A percentile compares a stretch with the other conserved stretches of the same genome.
phyloP scores from a whole-genome alignment of 2,888 invertebrate genomes.

The Alsophila aescularia region DNA sequence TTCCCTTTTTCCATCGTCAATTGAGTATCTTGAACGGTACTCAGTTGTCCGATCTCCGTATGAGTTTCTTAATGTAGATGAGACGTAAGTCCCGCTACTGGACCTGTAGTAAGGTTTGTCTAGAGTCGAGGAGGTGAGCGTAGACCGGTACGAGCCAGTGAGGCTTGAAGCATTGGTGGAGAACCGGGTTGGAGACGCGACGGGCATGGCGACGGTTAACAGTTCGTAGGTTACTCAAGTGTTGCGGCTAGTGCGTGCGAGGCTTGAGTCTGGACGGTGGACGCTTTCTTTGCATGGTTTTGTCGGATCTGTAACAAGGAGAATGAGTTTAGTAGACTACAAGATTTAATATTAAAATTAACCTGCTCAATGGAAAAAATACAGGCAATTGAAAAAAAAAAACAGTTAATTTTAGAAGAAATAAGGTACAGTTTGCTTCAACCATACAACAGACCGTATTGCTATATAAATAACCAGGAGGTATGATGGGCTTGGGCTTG shows the following conservation, averaged over 20 bases:
- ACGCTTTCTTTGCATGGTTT: constrained; percentile 68
- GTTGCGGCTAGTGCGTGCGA: constrained; percentile 28
- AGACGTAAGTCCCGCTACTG: constrained; percentile 72
- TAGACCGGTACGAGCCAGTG: constrained; percentile 79
- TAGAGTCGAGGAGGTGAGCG: constrained; percentile 73
- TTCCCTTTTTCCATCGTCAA: constrained; percentile 73
- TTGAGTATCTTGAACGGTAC: constrained; percentile 66
- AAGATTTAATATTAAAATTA: too few relatives aligned
- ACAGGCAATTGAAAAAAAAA: too few relatives aligned
- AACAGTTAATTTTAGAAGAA: too few relatives aligned
- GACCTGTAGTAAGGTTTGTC: constrained; percentile 83
- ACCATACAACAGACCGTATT: too few relatives aligned
- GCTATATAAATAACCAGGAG: too few relatives aligned
- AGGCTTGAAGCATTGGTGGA: constrained; percentile 69
- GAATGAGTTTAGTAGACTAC: too few relatives aligned
- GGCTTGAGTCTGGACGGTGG: constrained; percentile 69
- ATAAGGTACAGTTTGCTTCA: too few relatives aligned
- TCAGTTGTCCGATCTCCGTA: constrained; percentile 71
- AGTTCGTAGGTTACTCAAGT: not conserved
- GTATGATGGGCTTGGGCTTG: too few relatives aligned
- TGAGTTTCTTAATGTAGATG: constrained; percentile 60
- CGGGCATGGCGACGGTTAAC: constrained; percentile 76
- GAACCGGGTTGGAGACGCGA: constrained; percentile 83
- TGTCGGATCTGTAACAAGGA: constrained; percentile 59
- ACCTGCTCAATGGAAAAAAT: too few relatives aligned